phyloP scores from a whole-genome alignment of 2,888 invertebrate species.

The Drosophila melanosoma region DNA sequence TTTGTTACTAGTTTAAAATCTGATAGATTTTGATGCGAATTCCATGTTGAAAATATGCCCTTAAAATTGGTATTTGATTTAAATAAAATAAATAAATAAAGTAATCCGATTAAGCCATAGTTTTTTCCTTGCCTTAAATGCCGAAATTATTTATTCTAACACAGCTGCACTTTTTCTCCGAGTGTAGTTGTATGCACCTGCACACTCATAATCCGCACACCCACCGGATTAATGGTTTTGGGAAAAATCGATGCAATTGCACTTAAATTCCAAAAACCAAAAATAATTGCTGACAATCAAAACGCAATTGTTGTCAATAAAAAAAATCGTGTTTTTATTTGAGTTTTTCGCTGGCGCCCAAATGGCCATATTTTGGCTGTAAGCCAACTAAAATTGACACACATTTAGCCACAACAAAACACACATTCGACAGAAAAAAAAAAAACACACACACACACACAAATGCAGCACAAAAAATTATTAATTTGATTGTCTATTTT shows the following conservation, averaged over 20 bases:
- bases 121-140: too few relatives aligned
- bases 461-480: slow-evolving; percentile 6
- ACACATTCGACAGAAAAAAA: background rate
- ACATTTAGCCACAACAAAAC: slow-evolving; percentile 15
- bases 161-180: background rate
- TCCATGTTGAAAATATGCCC: background rate
- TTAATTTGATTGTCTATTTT: slow-evolving; percentile 18
- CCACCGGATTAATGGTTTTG: slow-evolving; percentile 20
- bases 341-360: slow-evolving; percentile 12
- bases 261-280: slow-evolving; percentile 15
- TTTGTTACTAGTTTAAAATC: too few relatives aligned
- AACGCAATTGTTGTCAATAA: background rate
- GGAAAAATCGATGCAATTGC: slow-evolving; percentile 49
- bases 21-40: too few relatives aligned
- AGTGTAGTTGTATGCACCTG: slow-evolving; percentile 13
- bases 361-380: slow-evolving; percentile 12
- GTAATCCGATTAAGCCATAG: background rate
- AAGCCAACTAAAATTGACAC: slow-evolving; percentile 35
- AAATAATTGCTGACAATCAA: slow-evolving; percentile 1
- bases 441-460: background rate
- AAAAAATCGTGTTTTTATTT: background rate
- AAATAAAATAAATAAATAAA: too few relatives aligned
- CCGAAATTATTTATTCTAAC: background rate
- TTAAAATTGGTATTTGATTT: too few relatives aligned
- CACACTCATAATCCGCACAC: slow-evolving; percentile 14